Conservation (phyloP, 2,797 vertebrate genomes). For the Sardinella longiceps region DNA sequence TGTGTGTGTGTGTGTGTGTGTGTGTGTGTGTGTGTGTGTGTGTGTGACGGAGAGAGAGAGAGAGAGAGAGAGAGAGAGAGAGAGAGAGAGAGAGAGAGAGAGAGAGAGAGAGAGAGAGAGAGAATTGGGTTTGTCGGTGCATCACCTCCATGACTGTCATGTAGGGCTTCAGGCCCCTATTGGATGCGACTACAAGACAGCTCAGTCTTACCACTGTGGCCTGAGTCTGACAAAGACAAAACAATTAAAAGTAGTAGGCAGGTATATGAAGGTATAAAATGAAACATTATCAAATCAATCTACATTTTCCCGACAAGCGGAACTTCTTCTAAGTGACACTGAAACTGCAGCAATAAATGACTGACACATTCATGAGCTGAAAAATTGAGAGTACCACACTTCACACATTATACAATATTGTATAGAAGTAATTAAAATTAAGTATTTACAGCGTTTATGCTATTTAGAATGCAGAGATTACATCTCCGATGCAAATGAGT, state of each 20-base stretch:
- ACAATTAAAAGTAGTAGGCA: background rate
- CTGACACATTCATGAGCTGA: background rate
- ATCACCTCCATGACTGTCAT: background rate
- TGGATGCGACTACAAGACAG: background rate
- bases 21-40: too few relatives aligned
- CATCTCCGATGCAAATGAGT: slow-evolving; percentile 17
- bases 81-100: slow-evolving; percentile 40
- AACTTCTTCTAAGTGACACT: background rate
- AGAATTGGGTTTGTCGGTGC: slow-evolving; percentile 28
- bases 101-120: slow-evolving; percentile 61
- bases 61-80: slow-evolving; percentile 67
- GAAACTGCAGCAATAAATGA: background rate
- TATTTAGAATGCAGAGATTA: slow-evolving; percentile 13
- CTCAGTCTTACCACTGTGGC: background rate
- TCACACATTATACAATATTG: slow-evolving; percentile 3
- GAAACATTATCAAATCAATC: background rate
- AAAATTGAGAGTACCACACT: background rate
- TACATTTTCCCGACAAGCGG: background rate
- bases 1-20: slow-evolving; percentile 32
- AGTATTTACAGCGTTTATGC: background rate
- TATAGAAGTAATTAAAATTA: slow-evolving; percentile 9
- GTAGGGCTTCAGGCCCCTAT: background rate
- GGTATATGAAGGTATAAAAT: background rate
- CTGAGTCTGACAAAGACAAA: background rate
- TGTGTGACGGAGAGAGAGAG: background rate